A percentile compares a stretch with the other conserved stretches of the same genome.
phyloP scores from a whole-genome alignment of 2,797 vertebrate genomes.

The Chloroceryle amazona region DNA sequence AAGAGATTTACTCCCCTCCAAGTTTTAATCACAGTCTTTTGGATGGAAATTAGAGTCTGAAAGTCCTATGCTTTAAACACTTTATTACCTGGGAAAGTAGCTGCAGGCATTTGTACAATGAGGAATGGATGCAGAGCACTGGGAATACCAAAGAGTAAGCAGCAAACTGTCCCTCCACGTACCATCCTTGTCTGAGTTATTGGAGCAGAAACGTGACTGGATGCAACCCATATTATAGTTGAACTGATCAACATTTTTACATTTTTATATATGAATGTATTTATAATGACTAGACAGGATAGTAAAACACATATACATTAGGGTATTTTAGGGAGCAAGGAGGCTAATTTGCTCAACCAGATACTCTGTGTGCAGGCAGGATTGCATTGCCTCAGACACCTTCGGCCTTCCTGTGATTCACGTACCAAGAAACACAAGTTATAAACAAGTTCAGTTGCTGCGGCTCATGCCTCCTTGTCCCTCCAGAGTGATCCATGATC shows the following conservation, averaged over 20 bases:
- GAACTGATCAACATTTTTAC: background rate
- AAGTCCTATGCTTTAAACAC: background rate
- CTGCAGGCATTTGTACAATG: background rate
- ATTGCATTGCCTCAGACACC: background rate
- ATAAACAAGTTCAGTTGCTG: constrained; percentile 67
- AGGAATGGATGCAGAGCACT: background rate
- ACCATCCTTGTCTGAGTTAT: background rate
- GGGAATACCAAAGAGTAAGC: background rate
- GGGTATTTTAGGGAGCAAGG: constrained; percentile 1
- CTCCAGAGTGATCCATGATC: background rate
- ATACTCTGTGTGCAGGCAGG: background rate
- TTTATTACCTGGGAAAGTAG: background rate
- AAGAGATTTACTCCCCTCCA: background rate
- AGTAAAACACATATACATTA: background rate
- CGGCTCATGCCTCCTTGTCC: constrained; percentile 19
- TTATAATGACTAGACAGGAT: background rate
- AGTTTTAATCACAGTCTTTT: background rate
- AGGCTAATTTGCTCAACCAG: constrained; percentile 17
- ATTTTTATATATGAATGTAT: background rate
- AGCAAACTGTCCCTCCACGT: background rate
- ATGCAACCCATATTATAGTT: background rate
- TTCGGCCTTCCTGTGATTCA: constrained; percentile 43
- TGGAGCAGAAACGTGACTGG: background rate
- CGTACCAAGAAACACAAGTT: constrained; percentile 29
- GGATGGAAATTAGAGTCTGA: background rate